A percentile compares a stretch with the other conserved stretches of the same genome.
Evolutionary conservation across 2,797 vertebrate genomes (phyloP).

Genomic region (Myotis pilosus): DNA sequence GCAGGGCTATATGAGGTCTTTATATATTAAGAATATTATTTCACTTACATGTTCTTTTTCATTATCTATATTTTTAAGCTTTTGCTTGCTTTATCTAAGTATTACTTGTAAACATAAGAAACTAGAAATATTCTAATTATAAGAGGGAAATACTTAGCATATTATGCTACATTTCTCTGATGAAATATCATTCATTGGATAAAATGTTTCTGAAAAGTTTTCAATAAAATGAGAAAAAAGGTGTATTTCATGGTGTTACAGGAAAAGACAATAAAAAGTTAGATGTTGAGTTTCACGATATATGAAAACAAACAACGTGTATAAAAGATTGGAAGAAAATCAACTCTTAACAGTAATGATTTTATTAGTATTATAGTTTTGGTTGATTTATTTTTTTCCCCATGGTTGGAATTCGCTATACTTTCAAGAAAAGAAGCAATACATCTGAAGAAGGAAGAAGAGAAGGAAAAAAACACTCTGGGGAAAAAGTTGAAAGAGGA

Average conservation of each 20-base stretch:
- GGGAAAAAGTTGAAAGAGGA: neutral
- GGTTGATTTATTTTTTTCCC: neutral
- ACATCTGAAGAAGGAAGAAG: neutral
- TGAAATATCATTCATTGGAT: neutral
- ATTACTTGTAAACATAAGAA: neutral
- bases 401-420: neutral
- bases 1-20: neutral
- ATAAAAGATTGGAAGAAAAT: neutral
- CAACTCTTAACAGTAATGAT: neutral
- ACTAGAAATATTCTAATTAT: neutral
- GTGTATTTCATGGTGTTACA: neutral
- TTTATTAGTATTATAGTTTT: neutral
- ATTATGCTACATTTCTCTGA: neutral
- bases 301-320: neutral
- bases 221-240: neutral
- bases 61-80: neutral
- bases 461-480: neutral
- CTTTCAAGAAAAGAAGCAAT: neutral
- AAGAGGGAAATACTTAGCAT: neutral
- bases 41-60: neutral
- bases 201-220: constrained; percentile 9
- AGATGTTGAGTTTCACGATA: neutral
- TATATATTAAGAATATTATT: neutral
- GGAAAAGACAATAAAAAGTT: neutral
- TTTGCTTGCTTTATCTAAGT: neutral